Evolutionary conservation across 2,888 invertebrate genomes (phyloP), one percentile per base, ranked within the genome.

Genomic region (Leptinotarsa juncta): DNA sequence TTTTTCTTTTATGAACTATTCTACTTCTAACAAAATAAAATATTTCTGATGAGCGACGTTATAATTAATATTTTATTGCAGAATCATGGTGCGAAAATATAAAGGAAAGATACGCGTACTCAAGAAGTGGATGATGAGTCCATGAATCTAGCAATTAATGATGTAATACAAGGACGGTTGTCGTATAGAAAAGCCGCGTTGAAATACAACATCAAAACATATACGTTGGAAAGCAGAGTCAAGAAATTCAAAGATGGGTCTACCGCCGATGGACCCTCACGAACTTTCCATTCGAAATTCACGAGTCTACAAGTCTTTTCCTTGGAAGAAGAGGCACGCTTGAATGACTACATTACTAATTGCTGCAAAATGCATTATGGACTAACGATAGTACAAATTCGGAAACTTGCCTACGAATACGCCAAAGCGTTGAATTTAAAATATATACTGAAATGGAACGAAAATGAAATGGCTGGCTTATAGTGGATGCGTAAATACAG

Each of bases 311-410:
- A 55, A 55, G 55, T 55, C 55, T 55, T 55, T 7, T n/a, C 55
- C n/a, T 55, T 18, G 55, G n/a, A 53, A 67, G 73, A 75, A 69
- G 72, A 73, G 67, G 53, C 66, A 60, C 73, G 53, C 7, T 65
- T 73, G 49, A 77, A 75, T 71, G 70, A 73, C 49, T 78, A 73
- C 20, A 76, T 74, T 50, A 69, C 32, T 42, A 76, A 71, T 32
- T 71, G 74, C 55, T 74, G 65, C 51, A 74, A 23, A 23, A 23
- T 23, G 23, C 23, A 23, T 23, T 68, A 75, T 75, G 66, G 75
- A 14, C 57, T 75, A n/a, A 71, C 65, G 53, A 68, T 42, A 53
- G 20, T 71, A 50, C 68, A 74, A 48, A 62, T 65, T 16, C 20
- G 72, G n/a, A 75, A 72, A 53, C 72, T 72, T 51, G 69, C 72